A percentile compares a stretch with the other conserved stretches of the same genome.
Conservation (phyloP, 2,888 invertebrate species). For the Noctua pronuba region DNA sequence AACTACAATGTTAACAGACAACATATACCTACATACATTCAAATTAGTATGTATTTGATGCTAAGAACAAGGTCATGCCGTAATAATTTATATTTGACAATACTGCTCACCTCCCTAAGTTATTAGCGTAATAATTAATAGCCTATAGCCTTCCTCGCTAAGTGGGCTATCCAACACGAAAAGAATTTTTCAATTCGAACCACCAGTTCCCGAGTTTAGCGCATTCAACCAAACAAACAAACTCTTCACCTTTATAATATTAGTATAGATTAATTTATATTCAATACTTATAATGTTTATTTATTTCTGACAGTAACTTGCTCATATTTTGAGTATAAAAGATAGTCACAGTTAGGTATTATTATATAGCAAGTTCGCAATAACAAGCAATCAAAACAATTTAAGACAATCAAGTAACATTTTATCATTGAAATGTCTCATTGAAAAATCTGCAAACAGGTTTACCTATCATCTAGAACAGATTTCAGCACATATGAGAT, state of each 20-base stretch:
- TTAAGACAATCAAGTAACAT: constrained; percentile 4
- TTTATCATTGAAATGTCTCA: background rate
- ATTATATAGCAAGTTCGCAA: constrained; percentile 15
- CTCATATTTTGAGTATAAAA: constrained; percentile 16
- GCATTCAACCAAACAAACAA: no score
- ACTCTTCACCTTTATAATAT: no score
- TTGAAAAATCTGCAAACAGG: background rate
- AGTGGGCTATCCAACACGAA: no score
- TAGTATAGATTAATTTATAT: no score
- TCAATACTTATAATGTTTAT: background rate
- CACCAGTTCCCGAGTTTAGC: no score
- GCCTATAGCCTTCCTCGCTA: no score
- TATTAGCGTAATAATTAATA: no score
- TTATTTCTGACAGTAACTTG: background rate
- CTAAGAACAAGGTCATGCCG: constrained; percentile 13
- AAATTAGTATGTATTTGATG: background rate
- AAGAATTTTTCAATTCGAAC: no score
- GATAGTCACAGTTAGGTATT: constrained; percentile 11
- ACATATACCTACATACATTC: background rate
- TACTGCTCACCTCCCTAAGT: no score
- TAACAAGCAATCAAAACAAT: constrained; percentile 21
- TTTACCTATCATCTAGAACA: background rate
- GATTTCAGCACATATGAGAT: background rate
- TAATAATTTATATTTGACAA: no score
- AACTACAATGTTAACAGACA: constrained; percentile 16